A percentile compares a stretch with the other conserved stretches of the same genome.
Evolutionary conservation across 2,888 invertebrate genomes (phyloP).

Genomic region (Caenorhabditis afra): DNA sequence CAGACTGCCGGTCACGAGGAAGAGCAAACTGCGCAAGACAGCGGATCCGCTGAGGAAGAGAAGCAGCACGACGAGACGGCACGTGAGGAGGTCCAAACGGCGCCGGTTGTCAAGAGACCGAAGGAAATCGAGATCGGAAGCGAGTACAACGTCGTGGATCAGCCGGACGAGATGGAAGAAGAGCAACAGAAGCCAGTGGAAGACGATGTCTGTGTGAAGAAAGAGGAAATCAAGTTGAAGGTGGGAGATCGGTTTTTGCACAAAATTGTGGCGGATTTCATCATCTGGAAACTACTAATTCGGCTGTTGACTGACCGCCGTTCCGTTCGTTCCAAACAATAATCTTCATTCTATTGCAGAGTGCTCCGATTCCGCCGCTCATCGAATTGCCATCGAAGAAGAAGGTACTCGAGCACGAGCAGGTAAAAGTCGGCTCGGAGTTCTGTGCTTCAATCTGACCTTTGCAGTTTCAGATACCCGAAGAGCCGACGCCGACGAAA

Average conservation of each 20-base stretch:
- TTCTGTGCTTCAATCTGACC: neutral
- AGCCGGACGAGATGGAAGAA: neutral
- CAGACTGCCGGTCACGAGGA: too few relatives aligned
- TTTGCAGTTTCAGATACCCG: constrained; percentile 43
- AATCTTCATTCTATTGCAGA: constrained; percentile 23
- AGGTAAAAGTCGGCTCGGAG: constrained; percentile 27
- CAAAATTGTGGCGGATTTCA: constrained; percentile 37
- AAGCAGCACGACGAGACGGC: too few relatives aligned
- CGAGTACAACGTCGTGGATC: neutral
- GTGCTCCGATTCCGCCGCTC: constrained; percentile 26
- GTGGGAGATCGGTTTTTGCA: constrained; percentile 17
- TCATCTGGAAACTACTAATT: constrained; percentile 7
- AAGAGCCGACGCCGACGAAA: constrained; percentile 61
- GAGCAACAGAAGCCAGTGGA: constrained; percentile 1
- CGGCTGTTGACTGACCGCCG: neutral
- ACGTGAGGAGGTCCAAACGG: neutral
- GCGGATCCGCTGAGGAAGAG: too few relatives aligned
- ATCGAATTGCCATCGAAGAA: constrained; percentile 51
- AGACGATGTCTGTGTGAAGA: constrained; percentile 3
- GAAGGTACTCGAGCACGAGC: constrained; percentile 50
- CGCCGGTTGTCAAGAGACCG: neutral
- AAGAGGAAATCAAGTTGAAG: constrained; percentile 4
- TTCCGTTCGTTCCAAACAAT: neutral
- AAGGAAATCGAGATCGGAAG: constrained; percentile 16
- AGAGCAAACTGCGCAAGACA: too few relatives aligned